A percentile compares a stretch with the other conserved stretches of the same genome.
Evolutionary conservation across 2,888 invertebrate species (phyloP).

Genomic region (Strigamia crassipes): DNA sequence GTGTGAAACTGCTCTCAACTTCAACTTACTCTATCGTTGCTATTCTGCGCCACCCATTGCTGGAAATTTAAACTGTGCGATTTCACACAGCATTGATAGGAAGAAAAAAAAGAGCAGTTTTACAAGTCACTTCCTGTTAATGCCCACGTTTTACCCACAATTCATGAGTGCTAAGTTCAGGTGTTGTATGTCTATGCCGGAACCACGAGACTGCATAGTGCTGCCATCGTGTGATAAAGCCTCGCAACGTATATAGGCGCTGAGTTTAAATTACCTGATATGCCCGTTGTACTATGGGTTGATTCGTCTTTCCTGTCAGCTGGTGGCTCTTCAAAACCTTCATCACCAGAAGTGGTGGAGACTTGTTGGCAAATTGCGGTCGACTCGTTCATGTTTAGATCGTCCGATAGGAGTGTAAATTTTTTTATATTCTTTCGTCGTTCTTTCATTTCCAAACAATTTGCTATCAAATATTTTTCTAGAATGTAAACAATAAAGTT

Average conservation of each 20-base stretch:
- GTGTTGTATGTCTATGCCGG: too few species aligned
- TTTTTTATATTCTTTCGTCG: neutral
- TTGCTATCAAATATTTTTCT: neutral
- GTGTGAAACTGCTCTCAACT: too few species aligned
- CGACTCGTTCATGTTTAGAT: neutral
- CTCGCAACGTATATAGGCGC: neutral
- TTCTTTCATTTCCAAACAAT: conserved; percentile 4
- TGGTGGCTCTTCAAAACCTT: neutral
- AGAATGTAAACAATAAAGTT: too few species aligned
- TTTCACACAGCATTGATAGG: too few species aligned
- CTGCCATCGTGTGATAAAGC: neutral
- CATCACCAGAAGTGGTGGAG: conserved; percentile 4
- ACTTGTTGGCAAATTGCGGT: neutral
- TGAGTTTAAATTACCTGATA: neutral
- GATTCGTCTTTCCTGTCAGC: neutral
- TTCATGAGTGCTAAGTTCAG: too few species aligned
- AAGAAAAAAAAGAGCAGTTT: too few species aligned
- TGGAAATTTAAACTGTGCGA: too few species aligned
- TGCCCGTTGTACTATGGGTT: neutral
- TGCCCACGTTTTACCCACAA: too few species aligned
- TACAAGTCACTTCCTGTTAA: too few species aligned
- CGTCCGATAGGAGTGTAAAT: neutral
- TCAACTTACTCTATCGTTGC: too few species aligned
- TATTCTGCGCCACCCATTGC: too few species aligned
- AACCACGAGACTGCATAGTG: neutral